A percentile compares a stretch with the other conserved stretches of the same genome.
phyloP scores from a whole-genome alignment of 2,797 vertebrate genomes.

The Centropyge bicolor region DNA sequence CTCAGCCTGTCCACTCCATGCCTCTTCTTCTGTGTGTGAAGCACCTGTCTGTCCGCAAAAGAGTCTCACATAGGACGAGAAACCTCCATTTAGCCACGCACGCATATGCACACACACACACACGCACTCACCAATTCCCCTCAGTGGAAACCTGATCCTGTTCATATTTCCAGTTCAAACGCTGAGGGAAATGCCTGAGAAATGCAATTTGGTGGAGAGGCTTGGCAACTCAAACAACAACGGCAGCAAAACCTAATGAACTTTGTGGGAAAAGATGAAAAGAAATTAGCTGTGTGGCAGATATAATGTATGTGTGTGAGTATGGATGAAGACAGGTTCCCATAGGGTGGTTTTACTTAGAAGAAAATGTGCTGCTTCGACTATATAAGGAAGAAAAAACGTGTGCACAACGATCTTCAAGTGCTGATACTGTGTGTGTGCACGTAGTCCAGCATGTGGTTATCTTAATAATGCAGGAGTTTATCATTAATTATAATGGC shows the following conservation, averaged over 20 bases:
- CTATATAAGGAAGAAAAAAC: constrained; percentile 44
- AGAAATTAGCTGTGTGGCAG: constrained; percentile 64
- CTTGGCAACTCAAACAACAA: constrained; percentile 73
- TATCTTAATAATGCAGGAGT: constrained; percentile 50
- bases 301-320: constrained; percentile 74
- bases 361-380: constrained; percentile 27
- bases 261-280: constrained; percentile 78
- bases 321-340: constrained; percentile 65
- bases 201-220: constrained; percentile 74
- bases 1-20: constrained; percentile 1
- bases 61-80: constrained; percentile 46
- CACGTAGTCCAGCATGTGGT: constrained; percentile 13
- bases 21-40: constrained; percentile 22
- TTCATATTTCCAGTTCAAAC: constrained; percentile 81
- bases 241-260: constrained; percentile 72
- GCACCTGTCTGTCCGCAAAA: constrained; percentile 53
- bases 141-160: constrained; percentile 75
- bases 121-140: constrained; percentile 53
- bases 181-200: constrained; percentile 72
- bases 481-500: constrained; percentile 58
- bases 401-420: constrained; percentile 1
- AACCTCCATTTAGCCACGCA: constrained; percentile 37
- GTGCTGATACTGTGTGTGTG: constrained; percentile 1
- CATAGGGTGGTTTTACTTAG: constrained; percentile 58
- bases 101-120: constrained; percentile 18